Evolutionary conservation across 2,113 vertebrate genomes (phyloP).

Genomic region (Chlorodrepanis virens): DNA sequence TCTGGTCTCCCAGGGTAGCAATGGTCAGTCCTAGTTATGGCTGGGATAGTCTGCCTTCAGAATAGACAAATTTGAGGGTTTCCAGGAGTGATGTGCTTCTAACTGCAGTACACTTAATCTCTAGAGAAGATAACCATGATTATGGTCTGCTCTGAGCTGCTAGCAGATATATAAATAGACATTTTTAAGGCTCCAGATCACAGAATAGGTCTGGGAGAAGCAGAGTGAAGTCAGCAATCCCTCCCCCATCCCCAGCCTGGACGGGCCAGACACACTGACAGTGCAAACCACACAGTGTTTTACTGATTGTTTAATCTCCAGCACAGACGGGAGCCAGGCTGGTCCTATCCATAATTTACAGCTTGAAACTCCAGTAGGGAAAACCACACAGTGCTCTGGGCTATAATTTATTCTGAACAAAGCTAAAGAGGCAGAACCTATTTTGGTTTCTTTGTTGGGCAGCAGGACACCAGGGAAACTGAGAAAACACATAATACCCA

Average conservation of each 20-base stretch:
- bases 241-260: neutral
- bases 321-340: neutral
- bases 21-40: neutral
- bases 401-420: slow-evolving; percentile 10
- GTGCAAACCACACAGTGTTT: neutral
- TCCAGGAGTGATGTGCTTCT: neutral
- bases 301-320: slow-evolving; percentile 14
- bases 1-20: neutral
- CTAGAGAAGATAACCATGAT: neutral
- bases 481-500: neutral
- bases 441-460: neutral
- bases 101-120: neutral
- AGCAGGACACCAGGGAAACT: neutral
- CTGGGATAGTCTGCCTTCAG: neutral
- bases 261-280: neutral
- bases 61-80: neutral
- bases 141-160: neutral
- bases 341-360: slow-evolving; percentile 50
- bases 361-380: neutral
- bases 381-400: neutral
- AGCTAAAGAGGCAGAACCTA: slow-evolving; percentile 1
- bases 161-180: neutral
- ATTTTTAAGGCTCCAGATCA: neutral
- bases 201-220: neutral
- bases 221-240: neutral